These are phyloP conservation scores for Poeciliopsis occidentalis DNA, from an alignment of 2,113 vertebrate genomes.

Conservation along the genomic window DNA sequence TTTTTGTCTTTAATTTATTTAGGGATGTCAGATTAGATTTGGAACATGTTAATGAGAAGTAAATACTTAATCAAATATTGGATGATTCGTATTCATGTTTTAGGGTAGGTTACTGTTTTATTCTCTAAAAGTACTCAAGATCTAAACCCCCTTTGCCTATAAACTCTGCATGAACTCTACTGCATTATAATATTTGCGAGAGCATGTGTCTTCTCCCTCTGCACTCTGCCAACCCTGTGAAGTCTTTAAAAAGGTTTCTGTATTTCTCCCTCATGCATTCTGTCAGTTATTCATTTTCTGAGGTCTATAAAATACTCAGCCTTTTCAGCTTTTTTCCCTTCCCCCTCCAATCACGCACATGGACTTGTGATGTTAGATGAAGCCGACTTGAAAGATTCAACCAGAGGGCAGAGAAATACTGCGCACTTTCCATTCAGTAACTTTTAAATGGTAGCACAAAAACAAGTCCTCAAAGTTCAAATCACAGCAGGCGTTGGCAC, in stretches of 20 bases:
- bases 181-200: background rate
- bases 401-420: background rate
- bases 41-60: background rate
- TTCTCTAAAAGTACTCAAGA: background rate
- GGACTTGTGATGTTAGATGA: background rate
- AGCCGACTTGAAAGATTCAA: background rate
- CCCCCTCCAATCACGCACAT: background rate
- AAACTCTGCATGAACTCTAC: conserved; percentile 6
- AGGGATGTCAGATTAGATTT: too few species aligned
- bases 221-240: background rate
- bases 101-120: background rate
- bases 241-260: conserved; percentile 3
- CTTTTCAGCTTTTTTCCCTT: background rate
- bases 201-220: background rate
- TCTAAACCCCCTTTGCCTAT: background rate
- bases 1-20: too few species aligned
- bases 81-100: background rate
- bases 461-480: background rate
- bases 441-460: background rate
- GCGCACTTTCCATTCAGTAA: background rate
- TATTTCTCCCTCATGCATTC: background rate
- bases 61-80: background rate
- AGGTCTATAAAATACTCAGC: background rate
- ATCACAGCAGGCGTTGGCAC: background rate
- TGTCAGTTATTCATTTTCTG: background rate